Conservation (phyloP, 2,888 invertebrate species). For the Plemyria rubiginata region DNA sequence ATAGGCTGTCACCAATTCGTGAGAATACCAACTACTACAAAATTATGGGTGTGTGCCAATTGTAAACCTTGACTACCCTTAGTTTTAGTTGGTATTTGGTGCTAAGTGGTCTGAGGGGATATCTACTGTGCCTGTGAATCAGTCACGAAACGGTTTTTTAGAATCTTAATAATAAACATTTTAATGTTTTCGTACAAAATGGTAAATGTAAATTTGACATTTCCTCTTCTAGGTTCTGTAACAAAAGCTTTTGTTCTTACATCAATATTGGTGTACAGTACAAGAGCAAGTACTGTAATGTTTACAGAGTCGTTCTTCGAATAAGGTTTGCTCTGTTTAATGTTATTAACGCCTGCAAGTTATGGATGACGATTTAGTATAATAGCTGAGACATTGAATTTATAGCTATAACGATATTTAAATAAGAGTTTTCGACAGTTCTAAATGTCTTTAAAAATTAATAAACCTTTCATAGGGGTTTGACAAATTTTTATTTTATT, state of each 20-base stretch:
- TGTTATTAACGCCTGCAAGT: constrained; percentile 55
- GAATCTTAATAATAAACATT: too few species aligned
- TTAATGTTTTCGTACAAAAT: neutral
- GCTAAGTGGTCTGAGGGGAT: too few species aligned
- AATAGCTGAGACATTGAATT: constrained; percentile 24
- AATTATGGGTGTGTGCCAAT: too few species aligned
- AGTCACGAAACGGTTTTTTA: too few species aligned
- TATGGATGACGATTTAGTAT: constrained; percentile 44
- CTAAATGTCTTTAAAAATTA: constrained; percentile 22
- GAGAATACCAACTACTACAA: too few species aligned
- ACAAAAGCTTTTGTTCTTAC: constrained; percentile 28
- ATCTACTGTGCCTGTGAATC: too few species aligned
- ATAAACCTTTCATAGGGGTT: constrained; percentile 20
- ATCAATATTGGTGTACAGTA: neutral
- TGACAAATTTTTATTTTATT: constrained; percentile 16
- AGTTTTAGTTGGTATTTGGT: too few species aligned
- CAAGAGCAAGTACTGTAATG: neutral
- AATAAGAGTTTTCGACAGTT: constrained; percentile 20
- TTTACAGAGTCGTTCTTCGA: constrained; percentile 1
- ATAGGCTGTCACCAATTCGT: too few species aligned
- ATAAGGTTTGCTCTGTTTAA: constrained; percentile 9
- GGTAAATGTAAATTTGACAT: neutral
- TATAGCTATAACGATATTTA: constrained; percentile 25
- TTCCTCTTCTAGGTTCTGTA: neutral
- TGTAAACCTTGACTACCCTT: too few species aligned